These are phyloP conservation scores for Rhopilema esculentum DNA, from an alignment of 30 jellyfish, hydroid and myxozoan genomes.

Conservation along the genomic window DNA sequence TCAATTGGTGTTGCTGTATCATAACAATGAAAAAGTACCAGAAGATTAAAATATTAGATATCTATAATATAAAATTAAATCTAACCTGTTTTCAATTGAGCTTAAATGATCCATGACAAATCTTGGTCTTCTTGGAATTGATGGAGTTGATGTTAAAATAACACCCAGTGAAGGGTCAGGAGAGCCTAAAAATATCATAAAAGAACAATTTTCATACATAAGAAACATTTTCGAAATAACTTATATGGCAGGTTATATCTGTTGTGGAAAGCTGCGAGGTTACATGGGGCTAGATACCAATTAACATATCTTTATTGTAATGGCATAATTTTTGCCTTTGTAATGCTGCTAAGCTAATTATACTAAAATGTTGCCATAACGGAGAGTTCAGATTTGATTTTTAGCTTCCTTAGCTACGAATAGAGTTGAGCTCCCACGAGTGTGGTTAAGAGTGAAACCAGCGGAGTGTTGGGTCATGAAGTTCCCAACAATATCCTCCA, in stretches of 20 bases:
- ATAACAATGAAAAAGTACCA: no score
- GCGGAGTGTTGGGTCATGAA: neutral
- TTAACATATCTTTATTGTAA: neutral
- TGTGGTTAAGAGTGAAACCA: neutral
- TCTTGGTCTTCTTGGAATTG: no score
- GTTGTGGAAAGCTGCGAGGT: neutral
- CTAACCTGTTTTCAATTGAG: no score
- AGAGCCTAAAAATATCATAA: neutral
- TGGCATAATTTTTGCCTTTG: no score
- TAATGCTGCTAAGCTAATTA: no score
- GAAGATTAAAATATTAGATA: no score
- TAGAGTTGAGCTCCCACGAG: neutral
- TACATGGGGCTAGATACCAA: neutral
- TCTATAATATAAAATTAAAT: no score
- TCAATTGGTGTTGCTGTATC: no score
- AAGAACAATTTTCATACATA: neutral
- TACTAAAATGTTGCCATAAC: no score
- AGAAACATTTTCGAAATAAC: neutral
- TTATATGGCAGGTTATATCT: neutral
- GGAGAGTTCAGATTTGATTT: neutral
- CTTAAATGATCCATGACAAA: no score
- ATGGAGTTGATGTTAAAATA: no score
- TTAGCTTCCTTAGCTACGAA: neutral
- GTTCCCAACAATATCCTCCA: neutral
- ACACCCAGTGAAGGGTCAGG: no score